Base-by-base conservation (phyloP, 23 tunicate species). In the Ascidia mentula region DNA sequence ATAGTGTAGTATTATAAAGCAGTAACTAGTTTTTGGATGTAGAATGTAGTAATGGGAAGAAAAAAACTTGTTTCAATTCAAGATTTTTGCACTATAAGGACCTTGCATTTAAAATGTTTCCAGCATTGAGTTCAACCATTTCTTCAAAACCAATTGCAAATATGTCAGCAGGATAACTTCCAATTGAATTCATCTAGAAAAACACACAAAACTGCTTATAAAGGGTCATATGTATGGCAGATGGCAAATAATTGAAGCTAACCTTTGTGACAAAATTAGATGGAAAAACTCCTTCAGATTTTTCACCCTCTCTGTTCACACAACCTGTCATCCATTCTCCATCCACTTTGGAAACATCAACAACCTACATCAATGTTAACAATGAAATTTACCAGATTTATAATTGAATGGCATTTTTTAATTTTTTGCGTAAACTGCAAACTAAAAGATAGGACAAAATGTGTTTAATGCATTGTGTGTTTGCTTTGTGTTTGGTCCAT, bases 111-210 rank as follows among this genome's bases (percentile, higher is more conserved):
- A 90, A 96, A 0, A 95, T 95, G 72, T 95, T 95, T 40, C 95
- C 97, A 18, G 99, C 96, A 61, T 85, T 95, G 28, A 95, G 72
- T 77, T 95, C 99, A 38, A 95, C 99, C 89, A 95, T 95, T 79
- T 95, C 99, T 80, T 95, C 97, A 87, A 95, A 90, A 18, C 96
- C 99, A 69, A 95, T 80, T 36, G 89, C 99, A 78, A 75, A 90
- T 42, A 95, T 78, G 86, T 95, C 99, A 22, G 76, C 80, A 15
- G 89, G 46, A 22, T 61, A 26, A 36, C 22, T 77, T 35, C 32
- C 32, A 18, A 33, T 46, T 42, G 36, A 30, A 31, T 3, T 18
- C 61, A 81, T 30, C 85, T 81, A 28, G 31, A 65, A 80, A 35
- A n/a, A n/a, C n/a, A n/a, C n/a, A n/a, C n/a, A n/a, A n/a, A n/a